Evolutionary conservation across 1,140 invertebrate species (phyloP).

Genomic region (Coboldia fuscipes): DNA sequence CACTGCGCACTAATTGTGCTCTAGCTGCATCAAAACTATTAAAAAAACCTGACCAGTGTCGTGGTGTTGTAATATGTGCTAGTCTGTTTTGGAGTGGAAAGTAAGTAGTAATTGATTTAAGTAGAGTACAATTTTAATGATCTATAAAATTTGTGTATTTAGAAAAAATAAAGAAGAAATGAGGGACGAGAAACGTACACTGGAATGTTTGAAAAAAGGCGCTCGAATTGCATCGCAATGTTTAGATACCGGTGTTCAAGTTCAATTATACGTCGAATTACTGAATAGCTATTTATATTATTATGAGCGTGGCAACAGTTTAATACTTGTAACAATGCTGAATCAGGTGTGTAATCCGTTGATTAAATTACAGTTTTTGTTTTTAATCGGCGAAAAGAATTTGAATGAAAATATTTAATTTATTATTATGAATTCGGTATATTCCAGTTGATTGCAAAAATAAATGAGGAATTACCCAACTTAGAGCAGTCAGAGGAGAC

Average conservation of each 20-base stretch:
- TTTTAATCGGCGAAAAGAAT: not conserved
- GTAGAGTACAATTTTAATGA: too few species aligned
- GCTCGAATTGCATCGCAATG: conserved; percentile 89
- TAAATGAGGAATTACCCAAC: conserved; percentile 78
- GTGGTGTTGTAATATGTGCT: conserved; percentile 75
- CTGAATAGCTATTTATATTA: conserved; percentile 90
- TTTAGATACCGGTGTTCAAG: conserved; percentile 92
- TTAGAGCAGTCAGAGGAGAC: conserved; percentile 86
- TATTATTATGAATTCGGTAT: not conserved
- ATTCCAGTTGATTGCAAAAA: conserved; percentile 74
- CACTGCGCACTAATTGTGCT: conserved; percentile 83
- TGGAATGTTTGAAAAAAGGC: conserved; percentile 92
- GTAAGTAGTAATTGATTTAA: conserved; percentile 8
- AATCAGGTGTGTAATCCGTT: conserved; percentile 27
- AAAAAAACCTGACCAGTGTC: conserved; percentile 93
- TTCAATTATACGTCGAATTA: conserved; percentile 86
- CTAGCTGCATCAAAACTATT: conserved; percentile 85
- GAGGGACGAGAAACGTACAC: conserved; percentile 72
- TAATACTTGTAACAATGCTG: conserved; percentile 35
- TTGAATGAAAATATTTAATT: not conserved
- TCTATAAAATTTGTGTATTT: conserved; percentile 10
- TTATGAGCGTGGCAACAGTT: conserved; percentile 75
- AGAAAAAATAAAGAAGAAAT: conserved; percentile 34
- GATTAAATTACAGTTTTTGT: too few species aligned
- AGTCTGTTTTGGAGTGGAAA: conserved; percentile 95